Evolutionary conservation across 2,113 vertebrate species (phyloP), one percentile per base, ranked within the genome.

Genomic region (Calcarius ornatus): DNA sequence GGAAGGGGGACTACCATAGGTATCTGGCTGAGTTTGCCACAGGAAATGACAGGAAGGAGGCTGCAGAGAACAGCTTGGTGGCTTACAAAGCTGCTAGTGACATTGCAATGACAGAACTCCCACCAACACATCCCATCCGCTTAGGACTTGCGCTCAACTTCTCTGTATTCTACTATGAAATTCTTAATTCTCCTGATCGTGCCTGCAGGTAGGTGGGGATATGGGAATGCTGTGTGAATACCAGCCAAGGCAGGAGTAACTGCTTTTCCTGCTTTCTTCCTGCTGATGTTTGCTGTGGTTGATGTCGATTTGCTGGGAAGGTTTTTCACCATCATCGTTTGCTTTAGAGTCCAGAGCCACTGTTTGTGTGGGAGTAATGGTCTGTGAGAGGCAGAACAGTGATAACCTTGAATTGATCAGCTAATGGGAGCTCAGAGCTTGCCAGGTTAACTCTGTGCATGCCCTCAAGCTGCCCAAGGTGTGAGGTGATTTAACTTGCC

Each of bases 101-200:
- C 95, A 99, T 99, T 83, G 99, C 99, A 98, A 99, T 99, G 98
- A 98, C 98, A 95, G 99, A 99, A 98, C 99, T 99, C 97, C 99
- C 99, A 11, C 98, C 99, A 91, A 99, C 99, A 65, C 99, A 99
- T 97, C 99, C 99, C 33, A 99, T 99, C 95, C 99, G 99, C 95
- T 98, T 99, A 96, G 99, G 99, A 95, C 99, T 99, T 48, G 99
- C 99, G 92, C 99, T 99, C 97, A 99, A 99, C 97, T 99, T 99
- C 98, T 99, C 99, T 11, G 99, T 99, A 98, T 99, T 99, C 98
- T 99, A 99, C 97, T 99, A 99, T 94, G 99, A 99, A 99, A 99
- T 99, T 97, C 99, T 99, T 98, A 99, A 99, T 98, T 99, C 99
- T 88, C 99, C 99, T 50, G 99, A 99, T 97, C 99, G 99, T 89